phyloP scores from a whole-genome alignment of 2,113 vertebrate genomes.

The Microcebus ravelobensis region DNA sequence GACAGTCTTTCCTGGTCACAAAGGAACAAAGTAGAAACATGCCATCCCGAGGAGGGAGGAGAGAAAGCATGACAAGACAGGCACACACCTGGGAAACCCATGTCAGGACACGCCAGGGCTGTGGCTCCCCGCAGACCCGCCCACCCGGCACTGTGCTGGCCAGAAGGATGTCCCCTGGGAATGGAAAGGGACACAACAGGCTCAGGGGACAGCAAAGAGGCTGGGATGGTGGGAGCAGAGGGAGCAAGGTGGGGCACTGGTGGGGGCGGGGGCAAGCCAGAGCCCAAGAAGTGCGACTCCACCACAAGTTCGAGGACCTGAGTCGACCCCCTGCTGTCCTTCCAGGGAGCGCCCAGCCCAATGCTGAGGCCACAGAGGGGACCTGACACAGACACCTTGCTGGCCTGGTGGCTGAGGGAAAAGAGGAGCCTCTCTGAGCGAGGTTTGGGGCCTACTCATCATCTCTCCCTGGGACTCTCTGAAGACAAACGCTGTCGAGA shows the following conservation, averaged over 20 bases:
- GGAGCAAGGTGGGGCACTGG: fast-evolving
- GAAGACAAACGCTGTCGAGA: background rate
- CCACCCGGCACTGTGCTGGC: fast-evolving
- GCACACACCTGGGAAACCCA: background rate
- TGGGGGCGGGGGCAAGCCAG: background rate
- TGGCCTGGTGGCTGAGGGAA: no score
- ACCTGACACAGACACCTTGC: fast-evolving
- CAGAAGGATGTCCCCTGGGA: fast-evolving
- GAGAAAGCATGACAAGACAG: background rate
- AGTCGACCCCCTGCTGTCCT: background rate
- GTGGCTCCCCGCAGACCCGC: fast-evolving
- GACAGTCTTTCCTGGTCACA: constrained; percentile 10
- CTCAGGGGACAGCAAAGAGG: background rate
- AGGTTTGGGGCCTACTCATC: fast-evolving
- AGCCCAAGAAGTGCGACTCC: fast-evolving
- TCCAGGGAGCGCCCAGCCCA: background rate
- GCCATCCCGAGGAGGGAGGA: background rate
- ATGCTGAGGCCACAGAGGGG: fast-evolving
- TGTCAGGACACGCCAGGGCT: fast-evolving
- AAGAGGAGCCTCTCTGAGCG: background rate
- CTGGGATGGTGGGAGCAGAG: fast-evolving
- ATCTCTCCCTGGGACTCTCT: background rate
- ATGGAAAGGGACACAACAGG: background rate
- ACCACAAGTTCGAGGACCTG: fast-evolving
- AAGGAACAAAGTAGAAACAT: background rate